Base-by-base conservation (phyloP, 1,140 invertebrate genomes). In the Metaphire vulgaris region DNA sequence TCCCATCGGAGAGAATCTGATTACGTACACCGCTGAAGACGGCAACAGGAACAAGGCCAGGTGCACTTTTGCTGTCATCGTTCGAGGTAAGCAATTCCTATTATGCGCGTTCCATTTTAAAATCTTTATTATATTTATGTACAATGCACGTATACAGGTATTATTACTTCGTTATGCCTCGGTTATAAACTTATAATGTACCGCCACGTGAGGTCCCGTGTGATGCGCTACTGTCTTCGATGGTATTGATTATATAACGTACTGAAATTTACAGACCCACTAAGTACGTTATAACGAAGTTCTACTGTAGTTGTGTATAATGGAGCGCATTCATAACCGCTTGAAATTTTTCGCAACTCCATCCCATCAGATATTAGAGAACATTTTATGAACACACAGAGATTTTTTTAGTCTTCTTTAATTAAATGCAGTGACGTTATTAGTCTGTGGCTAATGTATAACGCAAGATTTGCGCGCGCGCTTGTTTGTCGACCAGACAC, bases 21-120 rank as follows among this genome's bases (percentile, higher is more conserved):
- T 89, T 2, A 85, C 81, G 0, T 88, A 88, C 79, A 80, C 83
- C 1, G 87, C 88, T 1, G 85, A 86, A 79, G 88, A 89, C 78
- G 73, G 81, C 12, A 83, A 81, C 28, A 82, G 84, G 31, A 89
- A 89, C 77, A 83, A 83, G 73, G 87, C 84, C 2, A 79, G 82
- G 21, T 89, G 88, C 79, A 81, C 80, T 65, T 88, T 89, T 77
- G 82, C 80, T 33, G 81, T 89, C 30, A 81, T 79, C 29, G 87
- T 89, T n/a, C 76, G 79, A 81, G 88, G 88, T 88, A 79, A 79
- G 81, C 74, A 2, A 26, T 31, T 77, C n/a, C n/a, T n/a, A n/a
- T n/a, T n/a, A n/a, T n/a, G n/a, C n/a, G n/a, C n/a, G n/a, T n/a
- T n/a, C n/a, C n/a, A n/a, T n/a, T n/a, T n/a, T n/a, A n/a, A n/a